A percentile compares a stretch with the other conserved stretches of the same genome.
phyloP scores from a whole-genome alignment of 2,888 invertebrate genomes.

The Willowsia nigromaculata region DNA sequence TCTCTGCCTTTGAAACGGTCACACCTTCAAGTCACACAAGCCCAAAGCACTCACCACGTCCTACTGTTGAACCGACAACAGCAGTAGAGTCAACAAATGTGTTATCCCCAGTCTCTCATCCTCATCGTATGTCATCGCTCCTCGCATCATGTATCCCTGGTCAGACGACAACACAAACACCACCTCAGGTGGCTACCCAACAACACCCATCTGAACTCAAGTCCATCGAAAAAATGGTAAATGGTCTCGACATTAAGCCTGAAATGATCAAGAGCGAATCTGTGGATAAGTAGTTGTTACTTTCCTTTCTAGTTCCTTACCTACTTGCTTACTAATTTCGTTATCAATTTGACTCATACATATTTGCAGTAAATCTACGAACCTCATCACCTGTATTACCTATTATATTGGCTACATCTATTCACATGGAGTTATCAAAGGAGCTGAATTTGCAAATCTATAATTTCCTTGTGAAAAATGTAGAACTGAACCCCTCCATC shows the following conservation, averaged over 20 bases:
- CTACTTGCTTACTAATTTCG: slow-evolving; percentile 34
- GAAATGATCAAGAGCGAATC: slow-evolving; percentile 78
- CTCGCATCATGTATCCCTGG: slow-evolving; percentile 79
- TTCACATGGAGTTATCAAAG: background rate
- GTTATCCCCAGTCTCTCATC: slow-evolving; percentile 74
- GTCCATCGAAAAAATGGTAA: slow-evolving; percentile 98
- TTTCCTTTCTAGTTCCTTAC: slow-evolving; percentile 64
- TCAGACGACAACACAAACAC: slow-evolving; percentile 78
- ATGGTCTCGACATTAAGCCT: slow-evolving; percentile 92
- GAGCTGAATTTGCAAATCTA: background rate
- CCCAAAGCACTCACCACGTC: slow-evolving; percentile 82
- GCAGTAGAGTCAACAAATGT: slow-evolving; percentile 79
- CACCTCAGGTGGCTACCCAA: slow-evolving; percentile 78
- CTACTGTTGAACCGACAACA: slow-evolving; percentile 73
- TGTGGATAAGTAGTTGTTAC: slow-evolving; percentile 77
- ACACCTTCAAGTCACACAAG: slow-evolving; percentile 85
- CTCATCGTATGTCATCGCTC: slow-evolving; percentile 81
- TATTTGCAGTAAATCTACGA: background rate
- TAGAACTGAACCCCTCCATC: background rate
- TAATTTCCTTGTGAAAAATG: background rate
- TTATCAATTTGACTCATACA: slow-evolving; percentile 23
- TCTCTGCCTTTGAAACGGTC: slow-evolving; percentile 93
- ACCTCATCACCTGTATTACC: background rate
- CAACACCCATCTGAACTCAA: slow-evolving; percentile 87
- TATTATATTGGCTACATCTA: background rate